Percentiles rank a stretch among this genome's conserved stretches.
phyloP scores from a whole-genome alignment of 2,888 invertebrate genomes.

The Xanthorhoe spadicearia region DNA sequence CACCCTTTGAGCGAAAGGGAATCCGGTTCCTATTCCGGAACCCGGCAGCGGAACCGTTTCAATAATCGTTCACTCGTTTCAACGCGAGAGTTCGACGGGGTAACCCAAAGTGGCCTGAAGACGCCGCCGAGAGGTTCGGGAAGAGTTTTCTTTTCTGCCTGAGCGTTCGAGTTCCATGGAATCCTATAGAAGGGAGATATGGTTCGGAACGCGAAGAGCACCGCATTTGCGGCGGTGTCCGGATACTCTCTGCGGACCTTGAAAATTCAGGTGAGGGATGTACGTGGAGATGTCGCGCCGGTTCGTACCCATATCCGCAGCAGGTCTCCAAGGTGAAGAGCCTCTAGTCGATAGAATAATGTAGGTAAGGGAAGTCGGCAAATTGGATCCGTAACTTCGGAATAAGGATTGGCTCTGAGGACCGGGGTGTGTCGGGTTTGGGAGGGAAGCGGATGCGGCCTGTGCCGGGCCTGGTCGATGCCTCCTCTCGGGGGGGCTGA shows the following conservation, averaged over 20 bases:
- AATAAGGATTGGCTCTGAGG: slow-evolving; percentile 91
- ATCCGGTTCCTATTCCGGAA: slow-evolving; percentile 86
- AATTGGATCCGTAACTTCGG: slow-evolving; percentile 87
- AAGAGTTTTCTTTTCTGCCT: slow-evolving; percentile 76
- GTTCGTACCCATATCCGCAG: slow-evolving; percentile 89
- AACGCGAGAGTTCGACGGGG: slow-evolving; percentile 54
- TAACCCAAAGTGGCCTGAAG: slow-evolving; percentile 82
- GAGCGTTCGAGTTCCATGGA: slow-evolving; percentile 78
- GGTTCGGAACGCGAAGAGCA: slow-evolving; percentile 75
- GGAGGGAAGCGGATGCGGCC: slow-evolving; percentile 60
- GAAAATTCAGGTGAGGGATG: slow-evolving; percentile 66
- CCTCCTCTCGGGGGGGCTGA: slow-evolving; percentile 39
- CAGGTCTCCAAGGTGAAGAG: slow-evolving; percentile 90
- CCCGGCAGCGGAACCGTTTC: slow-evolving; percentile 83
- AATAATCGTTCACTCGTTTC: slow-evolving; percentile 63
- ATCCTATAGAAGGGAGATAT: slow-evolving; percentile 82
- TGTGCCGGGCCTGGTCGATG: slow-evolving; percentile 8
- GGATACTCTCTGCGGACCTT: slow-evolving; percentile 64
- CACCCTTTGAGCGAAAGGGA: slow-evolving; percentile 80
- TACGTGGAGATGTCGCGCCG: slow-evolving; percentile 65
- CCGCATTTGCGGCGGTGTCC: slow-evolving; percentile 57
- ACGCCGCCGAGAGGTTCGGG: slow-evolving; percentile 82
- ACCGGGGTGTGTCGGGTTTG: slow-evolving; percentile 86
- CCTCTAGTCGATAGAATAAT: slow-evolving; percentile 87
- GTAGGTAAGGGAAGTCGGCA: slow-evolving; percentile 89